A percentile compares a stretch with the other conserved stretches of the same genome.
Evolutionary conservation across 2,888 invertebrate species (phyloP).

Genomic region (Heliconius sara): DNA sequence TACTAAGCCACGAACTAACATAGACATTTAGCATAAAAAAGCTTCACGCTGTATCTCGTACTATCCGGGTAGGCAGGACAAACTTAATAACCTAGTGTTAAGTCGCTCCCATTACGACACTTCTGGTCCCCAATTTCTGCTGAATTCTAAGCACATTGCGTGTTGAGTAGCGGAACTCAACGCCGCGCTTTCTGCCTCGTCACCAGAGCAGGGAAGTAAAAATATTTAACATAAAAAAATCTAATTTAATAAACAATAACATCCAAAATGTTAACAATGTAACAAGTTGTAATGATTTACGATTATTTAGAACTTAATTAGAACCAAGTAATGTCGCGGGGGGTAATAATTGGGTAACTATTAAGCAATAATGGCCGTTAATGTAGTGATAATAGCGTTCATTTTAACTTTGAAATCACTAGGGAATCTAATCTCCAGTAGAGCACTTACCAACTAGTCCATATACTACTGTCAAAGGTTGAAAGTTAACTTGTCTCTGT

Average conservation of each 20-base stretch:
- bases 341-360: conserved; percentile 52
- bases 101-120: too few species aligned
- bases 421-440: conserved; percentile 63
- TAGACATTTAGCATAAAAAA: background rate
- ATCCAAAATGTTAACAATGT: background rate
- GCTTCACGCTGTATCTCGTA: too few species aligned
- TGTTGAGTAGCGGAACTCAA: too few species aligned
- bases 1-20: background rate
- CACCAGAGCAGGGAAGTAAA: too few species aligned
- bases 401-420: conserved; percentile 58
- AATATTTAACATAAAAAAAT: background rate
- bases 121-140: too few species aligned
- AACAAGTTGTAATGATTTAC: conserved; percentile 41
- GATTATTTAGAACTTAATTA: conserved; percentile 38
- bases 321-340: conserved; percentile 34
- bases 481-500: conserved; percentile 43
- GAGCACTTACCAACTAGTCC: conserved; percentile 51
- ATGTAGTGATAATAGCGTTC: conserved; percentile 62
- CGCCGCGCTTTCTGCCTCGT: too few species aligned
- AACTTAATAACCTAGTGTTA: too few species aligned
- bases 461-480: conserved; percentile 45
- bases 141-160: too few species aligned
- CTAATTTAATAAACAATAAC: background rate
- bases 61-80: too few species aligned
- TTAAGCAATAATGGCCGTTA: conserved; percentile 55